Percentiles rank a stretch among this genome's conserved stretches.
Evolutionary conservation across 1,140 invertebrate species (phyloP).

Genomic region (Adelges cooleyi): DNA sequence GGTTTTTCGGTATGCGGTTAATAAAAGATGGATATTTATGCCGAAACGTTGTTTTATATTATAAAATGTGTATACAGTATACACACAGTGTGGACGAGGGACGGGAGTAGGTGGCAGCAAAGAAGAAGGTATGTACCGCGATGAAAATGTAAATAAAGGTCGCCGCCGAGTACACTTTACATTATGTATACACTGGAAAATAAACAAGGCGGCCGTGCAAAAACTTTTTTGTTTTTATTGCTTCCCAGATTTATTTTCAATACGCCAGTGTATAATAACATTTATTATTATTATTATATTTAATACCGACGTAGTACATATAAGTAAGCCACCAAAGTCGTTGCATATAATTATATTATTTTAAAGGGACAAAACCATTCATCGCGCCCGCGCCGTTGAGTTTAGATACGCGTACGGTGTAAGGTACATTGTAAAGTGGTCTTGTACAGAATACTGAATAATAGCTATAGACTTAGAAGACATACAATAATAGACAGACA

Average conservation of each 20-base stretch:
- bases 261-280: too few species aligned
- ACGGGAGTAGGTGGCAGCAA: background rate
- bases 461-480: too few species aligned
- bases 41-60: background rate
- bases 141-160: conserved; percentile 25
- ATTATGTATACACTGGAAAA: conserved; percentile 1
- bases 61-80: background rate
- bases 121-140: background rate
- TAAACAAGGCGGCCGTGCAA: conserved; percentile 15
- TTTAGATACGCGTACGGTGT: too few species aligned
- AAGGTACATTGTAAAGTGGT: too few species aligned
- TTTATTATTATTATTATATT: too few species aligned
- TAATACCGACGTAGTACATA: too few species aligned
- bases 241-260: background rate
- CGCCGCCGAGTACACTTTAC: background rate
- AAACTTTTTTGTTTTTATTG: conserved; percentile 25
- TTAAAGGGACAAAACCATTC: too few species aligned
- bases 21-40: conserved; percentile 28
- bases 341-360: too few species aligned
- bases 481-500: too few species aligned
- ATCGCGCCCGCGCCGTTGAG: too few species aligned
- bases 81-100: background rate
- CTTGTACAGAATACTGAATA: too few species aligned
- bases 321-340: too few species aligned
- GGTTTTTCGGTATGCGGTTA: conserved; percentile 9